These are phyloP conservation scores for Drosophila ustulata DNA, from an alignment of 2,888 invertebrate genomes.

Conservation along the genomic window DNA sequence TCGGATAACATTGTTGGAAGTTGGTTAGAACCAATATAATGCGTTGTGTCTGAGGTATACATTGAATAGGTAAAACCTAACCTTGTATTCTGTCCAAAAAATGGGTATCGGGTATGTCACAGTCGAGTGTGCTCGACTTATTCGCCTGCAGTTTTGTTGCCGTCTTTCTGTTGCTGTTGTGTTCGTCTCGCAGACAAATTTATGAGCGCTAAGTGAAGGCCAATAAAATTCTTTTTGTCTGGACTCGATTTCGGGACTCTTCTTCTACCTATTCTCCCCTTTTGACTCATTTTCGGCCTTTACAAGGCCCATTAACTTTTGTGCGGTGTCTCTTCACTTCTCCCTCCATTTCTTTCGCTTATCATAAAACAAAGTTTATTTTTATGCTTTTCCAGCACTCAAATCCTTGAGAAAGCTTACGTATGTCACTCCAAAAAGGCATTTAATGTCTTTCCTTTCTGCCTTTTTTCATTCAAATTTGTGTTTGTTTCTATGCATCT, in stretches of 20 bases:
- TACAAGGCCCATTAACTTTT: constrained; percentile 15
- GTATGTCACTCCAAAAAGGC: neutral
- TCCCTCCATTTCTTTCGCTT: neutral
- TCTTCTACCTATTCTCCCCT: constrained; percentile 4
- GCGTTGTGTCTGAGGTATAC: too few relatives aligned
- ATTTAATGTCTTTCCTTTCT: neutral
- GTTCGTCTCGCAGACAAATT: constrained; percentile 72
- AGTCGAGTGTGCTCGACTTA: neutral
- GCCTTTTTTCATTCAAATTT: neutral
- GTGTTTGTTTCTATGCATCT: neutral
- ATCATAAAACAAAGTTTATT: neutral
- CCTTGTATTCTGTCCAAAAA: too few relatives aligned
- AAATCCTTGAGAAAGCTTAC: neutral
- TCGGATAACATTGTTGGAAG: too few relatives aligned
- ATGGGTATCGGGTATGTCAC: neutral
- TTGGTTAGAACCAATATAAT: too few relatives aligned
- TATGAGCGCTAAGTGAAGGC: constrained; percentile 81
- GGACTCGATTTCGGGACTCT: constrained; percentile 45
- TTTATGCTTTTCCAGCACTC: constrained; percentile 30
- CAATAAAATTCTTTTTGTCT: constrained; percentile 79
- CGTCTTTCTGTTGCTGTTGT: constrained; percentile 16
- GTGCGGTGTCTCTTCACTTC: neutral
- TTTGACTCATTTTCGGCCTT: constrained; percentile 25
- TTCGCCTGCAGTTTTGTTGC: constrained; percentile 8
- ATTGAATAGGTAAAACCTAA: too few relatives aligned